Conservation (phyloP, 2,888 invertebrate genomes). For the Oxystoma pomonae region DNA sequence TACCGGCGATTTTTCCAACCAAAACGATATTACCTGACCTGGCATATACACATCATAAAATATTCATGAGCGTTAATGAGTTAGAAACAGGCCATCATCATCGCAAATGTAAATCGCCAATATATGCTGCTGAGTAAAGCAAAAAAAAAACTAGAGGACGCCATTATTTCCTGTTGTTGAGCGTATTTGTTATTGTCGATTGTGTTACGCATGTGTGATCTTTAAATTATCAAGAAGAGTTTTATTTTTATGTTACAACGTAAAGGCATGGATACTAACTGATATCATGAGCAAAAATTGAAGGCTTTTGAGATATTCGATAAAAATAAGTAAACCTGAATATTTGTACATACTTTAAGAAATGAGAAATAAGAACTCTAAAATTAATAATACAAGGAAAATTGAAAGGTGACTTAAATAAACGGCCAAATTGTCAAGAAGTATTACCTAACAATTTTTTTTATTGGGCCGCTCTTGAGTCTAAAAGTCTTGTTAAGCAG, state of each 20-base stretch:
- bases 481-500: background rate
- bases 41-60: background rate
- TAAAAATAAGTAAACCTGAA: no score
- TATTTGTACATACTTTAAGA: no score
- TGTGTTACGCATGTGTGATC: conserved; percentile 45
- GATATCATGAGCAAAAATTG: no score
- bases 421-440: background rate
- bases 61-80: background rate
- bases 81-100: background rate
- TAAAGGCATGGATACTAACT: no score
- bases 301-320: no score
- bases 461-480: background rate
- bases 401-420: no score
- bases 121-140: conserved; percentile 9
- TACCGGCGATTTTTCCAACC: background rate
- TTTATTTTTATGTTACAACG: no score
- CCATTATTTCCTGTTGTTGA: conserved; percentile 43
- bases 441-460: no score
- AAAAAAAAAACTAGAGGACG: conserved; percentile 30
- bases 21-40: background rate
- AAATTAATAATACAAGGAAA: no score
- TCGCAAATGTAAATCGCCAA: background rate
- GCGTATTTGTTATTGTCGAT: conserved; percentile 45
- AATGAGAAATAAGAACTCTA: no score
- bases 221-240: conserved; percentile 38